A percentile compares a stretch with the other conserved stretches of the same genome.
These are phyloP conservation scores for Eulemur macaco DNA, from an alignment of 2,113 vertebrate species.

Conservation along the genomic window DNA sequence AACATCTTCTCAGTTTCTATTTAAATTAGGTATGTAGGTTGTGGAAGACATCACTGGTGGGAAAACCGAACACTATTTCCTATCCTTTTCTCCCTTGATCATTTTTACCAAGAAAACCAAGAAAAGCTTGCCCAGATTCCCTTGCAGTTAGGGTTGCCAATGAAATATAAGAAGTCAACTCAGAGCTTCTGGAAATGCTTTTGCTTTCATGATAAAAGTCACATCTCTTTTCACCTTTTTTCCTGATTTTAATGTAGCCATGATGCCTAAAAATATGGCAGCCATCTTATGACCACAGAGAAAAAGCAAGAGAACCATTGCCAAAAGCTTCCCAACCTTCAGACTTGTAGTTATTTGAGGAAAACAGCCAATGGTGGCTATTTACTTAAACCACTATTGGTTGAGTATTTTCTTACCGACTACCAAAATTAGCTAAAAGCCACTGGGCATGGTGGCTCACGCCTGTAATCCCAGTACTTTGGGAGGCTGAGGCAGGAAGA, in stretches of 20 bases:
- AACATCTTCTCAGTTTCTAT: not conserved
- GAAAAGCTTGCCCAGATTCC: not conserved
- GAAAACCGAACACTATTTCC: not conserved
- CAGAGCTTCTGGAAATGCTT: not conserved
- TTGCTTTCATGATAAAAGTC: not conserved
- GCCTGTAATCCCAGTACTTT: too few species aligned
- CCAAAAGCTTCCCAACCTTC: not conserved
- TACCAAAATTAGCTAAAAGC: constrained; percentile 34
- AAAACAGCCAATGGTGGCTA: not conserved
- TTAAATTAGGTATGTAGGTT: not conserved
- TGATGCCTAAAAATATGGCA: not conserved
- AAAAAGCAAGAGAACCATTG: not conserved
- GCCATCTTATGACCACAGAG: not conserved
- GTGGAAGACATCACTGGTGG: not conserved
- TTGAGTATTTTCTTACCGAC: not conserved
- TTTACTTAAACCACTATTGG: not conserved
- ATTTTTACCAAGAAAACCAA: not conserved
- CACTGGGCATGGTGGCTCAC: too few species aligned
- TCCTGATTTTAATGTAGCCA: not conserved
- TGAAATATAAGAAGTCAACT: not conserved
- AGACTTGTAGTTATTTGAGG: not conserved
- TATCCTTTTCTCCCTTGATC: not conserved
- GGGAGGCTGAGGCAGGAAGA: too few species aligned
- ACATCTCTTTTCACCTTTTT: not conserved
- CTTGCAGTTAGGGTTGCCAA: not conserved